Evolutionary conservation across 2,888 invertebrate genomes (phyloP).

Genomic region (Eurois occulta): DNA sequence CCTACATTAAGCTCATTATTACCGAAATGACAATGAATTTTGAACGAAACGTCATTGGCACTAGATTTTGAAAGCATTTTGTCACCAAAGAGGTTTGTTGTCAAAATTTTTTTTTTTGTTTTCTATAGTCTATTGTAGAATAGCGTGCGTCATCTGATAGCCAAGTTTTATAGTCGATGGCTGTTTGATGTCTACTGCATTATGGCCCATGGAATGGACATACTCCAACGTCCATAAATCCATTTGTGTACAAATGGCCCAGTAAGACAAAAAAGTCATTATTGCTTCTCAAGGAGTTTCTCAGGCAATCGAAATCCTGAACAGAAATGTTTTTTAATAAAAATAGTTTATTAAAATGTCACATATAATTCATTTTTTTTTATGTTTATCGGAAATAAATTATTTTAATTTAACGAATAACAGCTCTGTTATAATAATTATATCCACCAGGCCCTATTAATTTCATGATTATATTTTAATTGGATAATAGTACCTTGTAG

Average conservation of each 20-base stretch:
- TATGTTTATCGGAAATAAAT: no score
- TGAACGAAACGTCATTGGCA: constrained; percentile 74
- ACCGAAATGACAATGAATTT: constrained; percentile 70
- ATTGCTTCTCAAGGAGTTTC: neutral
- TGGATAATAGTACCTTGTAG: constrained; percentile 19
- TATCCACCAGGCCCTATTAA: neutral
- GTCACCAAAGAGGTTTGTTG: constrained; percentile 63
- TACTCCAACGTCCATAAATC: constrained; percentile 37
- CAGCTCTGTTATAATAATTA: neutral
- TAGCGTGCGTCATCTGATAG: constrained; percentile 62
- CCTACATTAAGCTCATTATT: constrained; percentile 81
- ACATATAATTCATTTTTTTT: neutral
- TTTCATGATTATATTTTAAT: neutral
- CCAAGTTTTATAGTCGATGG: constrained; percentile 37
- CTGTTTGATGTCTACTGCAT: constrained; percentile 42
- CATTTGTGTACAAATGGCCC: neutral
- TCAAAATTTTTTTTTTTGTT: constrained; percentile 41
- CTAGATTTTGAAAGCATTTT: constrained; percentile 67
- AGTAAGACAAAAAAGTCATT: neutral
- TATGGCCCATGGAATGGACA: constrained; percentile 15
- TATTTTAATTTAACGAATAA: neutral
- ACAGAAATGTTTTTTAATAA: neutral
- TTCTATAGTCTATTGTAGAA: constrained; percentile 54
- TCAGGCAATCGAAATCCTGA: neutral
- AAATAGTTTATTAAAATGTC: neutral